Evolutionary conservation across 2,113 vertebrate species (phyloP), one percentile per base, ranked within the genome.

Genomic region (Chunga burmeisteri): DNA sequence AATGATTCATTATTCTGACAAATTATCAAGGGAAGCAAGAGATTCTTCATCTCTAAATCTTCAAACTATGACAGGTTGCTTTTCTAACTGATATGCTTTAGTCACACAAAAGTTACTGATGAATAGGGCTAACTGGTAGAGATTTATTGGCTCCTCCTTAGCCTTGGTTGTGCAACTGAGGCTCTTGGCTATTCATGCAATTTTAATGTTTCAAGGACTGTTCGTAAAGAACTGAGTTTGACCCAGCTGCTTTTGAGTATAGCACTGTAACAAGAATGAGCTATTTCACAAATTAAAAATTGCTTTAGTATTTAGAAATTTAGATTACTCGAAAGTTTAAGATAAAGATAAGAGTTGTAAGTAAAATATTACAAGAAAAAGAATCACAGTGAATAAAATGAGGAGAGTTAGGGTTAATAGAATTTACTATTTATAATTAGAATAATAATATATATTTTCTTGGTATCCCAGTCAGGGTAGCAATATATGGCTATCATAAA

Each of bases 31-130:
- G 85, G 78, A 95, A 58, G 62, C 66, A 92, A 93, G 81, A 90
- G 67, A 46, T 93, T 88, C 74, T 94, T 94, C 84, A 66, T 94
- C 62, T 90, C 81, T 96, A 68, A 93, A 93, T 95, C 94, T 93
- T 86, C 26, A 0, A 65, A 42, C 63, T 88, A 65, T 77, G 96
- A 86, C 90, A 88, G 81, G 90, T 70, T 82, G 81, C 92, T 96
- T 95, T 97, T 96, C 92, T 93, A 95, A 87, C 74, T 72, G 86
- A 94, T 96, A 46, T 3, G 42, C 50, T 94, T 88, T 94, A 94
- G 87, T 95, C 90, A 97, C 86, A 95, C 93, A 95, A 29, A 95
- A 93, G 85, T 93, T 96, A 59, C 90, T 90, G 94, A 96, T 96
- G 96, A 94, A 83, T 93, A 82, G 92, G 40, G 22, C 49, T 88